A percentile compares a stretch with the other conserved stretches of the same genome.
These are phyloP conservation scores for Amphimallon solstitiale DNA, from an alignment of 2,888 invertebrate genomes.

Conservation along the genomic window DNA sequence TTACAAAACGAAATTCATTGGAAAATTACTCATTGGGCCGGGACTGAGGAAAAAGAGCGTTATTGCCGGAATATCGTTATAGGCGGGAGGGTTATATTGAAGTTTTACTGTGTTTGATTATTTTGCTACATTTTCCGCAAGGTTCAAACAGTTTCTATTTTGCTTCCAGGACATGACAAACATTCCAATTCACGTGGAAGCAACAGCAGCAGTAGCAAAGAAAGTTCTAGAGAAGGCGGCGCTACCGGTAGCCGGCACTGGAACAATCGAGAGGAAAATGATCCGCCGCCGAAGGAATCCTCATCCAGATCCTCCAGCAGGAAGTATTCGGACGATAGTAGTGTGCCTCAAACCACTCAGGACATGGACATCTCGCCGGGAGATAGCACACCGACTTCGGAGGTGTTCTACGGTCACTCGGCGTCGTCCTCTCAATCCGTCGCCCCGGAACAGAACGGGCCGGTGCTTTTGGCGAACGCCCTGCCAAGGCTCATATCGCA, in stretches of 20 bases:
- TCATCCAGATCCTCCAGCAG: conserved; percentile 58
- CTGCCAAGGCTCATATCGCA: conserved; percentile 73
- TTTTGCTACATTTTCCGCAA: too few species aligned
- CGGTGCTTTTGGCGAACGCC: conserved; percentile 74
- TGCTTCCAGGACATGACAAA: conserved; percentile 72
- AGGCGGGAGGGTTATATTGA: too few species aligned
- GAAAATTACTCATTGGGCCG: too few species aligned
- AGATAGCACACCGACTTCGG: conserved; percentile 87
- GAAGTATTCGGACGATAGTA: conserved; percentile 52
- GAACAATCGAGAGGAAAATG: conserved; percentile 46
- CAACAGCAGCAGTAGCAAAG: conserved; percentile 60
- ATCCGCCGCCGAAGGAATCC: conserved; percentile 46
- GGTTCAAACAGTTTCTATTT: too few species aligned
- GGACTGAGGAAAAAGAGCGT: too few species aligned
- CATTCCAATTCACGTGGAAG: conserved; percentile 77
- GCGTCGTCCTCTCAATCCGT: conserved; percentile 36
- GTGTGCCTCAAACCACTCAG: conserved; percentile 63
- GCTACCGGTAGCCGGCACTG: conserved; percentile 58
- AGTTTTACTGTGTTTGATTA: too few species aligned
- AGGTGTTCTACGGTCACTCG: conserved; percentile 73
- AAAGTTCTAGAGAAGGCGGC: conserved; percentile 50
- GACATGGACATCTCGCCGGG: conserved; percentile 97
- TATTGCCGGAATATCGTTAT: too few species aligned
- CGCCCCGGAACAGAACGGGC: conserved; percentile 59
- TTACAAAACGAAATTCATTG: too few species aligned